Percentiles rank a stretch among this genome's conserved stretches.
Conservation (phyloP, 2,888 invertebrate genomes). For the Pristionchus fissidentatus region DNA sequence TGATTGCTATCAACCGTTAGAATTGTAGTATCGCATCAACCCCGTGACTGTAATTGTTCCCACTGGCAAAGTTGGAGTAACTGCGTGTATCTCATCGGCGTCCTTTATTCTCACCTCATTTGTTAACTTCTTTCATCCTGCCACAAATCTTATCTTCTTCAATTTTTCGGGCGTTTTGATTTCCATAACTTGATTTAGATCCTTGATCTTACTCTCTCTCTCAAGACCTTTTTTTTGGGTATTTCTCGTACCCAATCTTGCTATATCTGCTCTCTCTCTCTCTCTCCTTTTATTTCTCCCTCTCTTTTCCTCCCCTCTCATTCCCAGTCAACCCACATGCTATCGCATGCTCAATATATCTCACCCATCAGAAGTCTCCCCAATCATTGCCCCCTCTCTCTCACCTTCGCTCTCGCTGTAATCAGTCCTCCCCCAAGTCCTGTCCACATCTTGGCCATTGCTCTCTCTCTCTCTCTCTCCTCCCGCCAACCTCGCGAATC, state of each 20-base stretch:
- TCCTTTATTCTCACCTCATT: no score
- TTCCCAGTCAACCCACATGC: not conserved
- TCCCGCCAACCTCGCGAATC: slow-evolving; percentile 23
- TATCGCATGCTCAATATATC: not conserved
- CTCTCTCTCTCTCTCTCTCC: not conserved
- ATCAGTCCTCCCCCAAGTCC: slow-evolving; percentile 20
- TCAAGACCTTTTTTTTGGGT: no score
- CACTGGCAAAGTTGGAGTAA: no score
- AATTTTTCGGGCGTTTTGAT: not conserved
- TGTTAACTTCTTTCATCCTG: no score
- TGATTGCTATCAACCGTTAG: no score
- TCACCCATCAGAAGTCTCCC: not conserved
- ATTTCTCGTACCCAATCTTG: not conserved
- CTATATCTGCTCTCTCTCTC: slow-evolving; percentile 3
- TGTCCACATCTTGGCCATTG: slow-evolving; percentile 22
- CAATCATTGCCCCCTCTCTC: not conserved
- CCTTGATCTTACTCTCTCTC: not conserved
- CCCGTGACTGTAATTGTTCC: no score
- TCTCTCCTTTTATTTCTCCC: no score
- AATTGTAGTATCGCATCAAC: no score
- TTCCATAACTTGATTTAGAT: not conserved
- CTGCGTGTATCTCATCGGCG: no score
- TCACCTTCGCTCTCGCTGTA: not conserved
- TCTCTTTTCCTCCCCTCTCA: not conserved
- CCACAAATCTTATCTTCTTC: not conserved